Percentiles rank a stretch among this genome's conserved stretches.
phyloP scores from a whole-genome alignment of 2,888 invertebrate genomes.

The Drosophila nr. perissopoda region DNA sequence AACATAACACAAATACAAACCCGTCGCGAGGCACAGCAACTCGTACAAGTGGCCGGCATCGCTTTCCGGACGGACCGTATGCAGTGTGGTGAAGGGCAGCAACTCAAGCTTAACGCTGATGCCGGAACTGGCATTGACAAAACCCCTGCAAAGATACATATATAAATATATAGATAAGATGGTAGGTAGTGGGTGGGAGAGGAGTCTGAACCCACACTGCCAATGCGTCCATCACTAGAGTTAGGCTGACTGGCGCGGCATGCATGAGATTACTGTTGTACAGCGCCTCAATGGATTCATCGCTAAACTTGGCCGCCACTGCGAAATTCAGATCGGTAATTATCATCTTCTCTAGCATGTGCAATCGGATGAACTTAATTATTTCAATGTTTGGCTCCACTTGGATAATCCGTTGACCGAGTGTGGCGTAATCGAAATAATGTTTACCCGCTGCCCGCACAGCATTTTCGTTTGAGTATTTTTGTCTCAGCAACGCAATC shows the following conservation, averaged over 20 bases:
- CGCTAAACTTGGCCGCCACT: slow-evolving; percentile 38
- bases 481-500: slow-evolving; percentile 16
- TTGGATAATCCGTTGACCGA: slow-evolving; percentile 3
- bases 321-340: slow-evolving; percentile 37
- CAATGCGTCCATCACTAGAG: slow-evolving; percentile 51
- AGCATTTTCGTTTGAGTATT: background rate
- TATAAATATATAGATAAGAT: background rate
- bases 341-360: background rate
- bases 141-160: slow-evolving; percentile 28
- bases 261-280: slow-evolving; percentile 52
- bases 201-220: slow-evolving; percentile 46
- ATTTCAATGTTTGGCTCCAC: slow-evolving; percentile 2
- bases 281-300: slow-evolving; percentile 35
- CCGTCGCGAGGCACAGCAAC: background rate
- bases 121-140: slow-evolving; percentile 23
- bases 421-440: slow-evolving; percentile 8
- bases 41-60: slow-evolving; percentile 2
- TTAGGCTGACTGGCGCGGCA: slow-evolving; percentile 60
- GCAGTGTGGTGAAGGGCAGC: slow-evolving; percentile 23
- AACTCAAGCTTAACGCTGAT: slow-evolving; percentile 28
- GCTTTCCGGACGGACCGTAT: background rate
- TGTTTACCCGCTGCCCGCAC: slow-evolving; percentile 24
- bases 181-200: background rate
- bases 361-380: slow-evolving; percentile 6
- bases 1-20: slow-evolving; percentile 33